Conservation (phyloP, 2,888 invertebrate species). For the Torymus tubicola region DNA sequence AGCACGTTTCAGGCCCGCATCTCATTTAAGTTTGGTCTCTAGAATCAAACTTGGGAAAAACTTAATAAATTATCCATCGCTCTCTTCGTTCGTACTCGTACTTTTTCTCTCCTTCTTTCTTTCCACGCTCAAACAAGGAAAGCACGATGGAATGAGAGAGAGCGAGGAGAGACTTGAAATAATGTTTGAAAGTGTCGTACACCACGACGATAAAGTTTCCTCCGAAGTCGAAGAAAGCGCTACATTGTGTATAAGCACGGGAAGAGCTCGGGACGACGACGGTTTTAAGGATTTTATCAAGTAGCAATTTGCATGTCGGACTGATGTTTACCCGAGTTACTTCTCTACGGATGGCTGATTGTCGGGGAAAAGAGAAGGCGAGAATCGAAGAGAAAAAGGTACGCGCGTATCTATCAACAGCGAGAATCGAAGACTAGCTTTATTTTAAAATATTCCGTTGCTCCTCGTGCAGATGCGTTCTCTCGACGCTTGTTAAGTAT, state of each 20-base stretch:
- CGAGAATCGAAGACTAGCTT: conserved; percentile 24
- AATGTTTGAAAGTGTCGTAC: conserved; percentile 26
- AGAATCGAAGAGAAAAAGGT: conserved; percentile 9
- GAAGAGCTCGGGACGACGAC: conserved; percentile 2
- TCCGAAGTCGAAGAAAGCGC: not conserved
- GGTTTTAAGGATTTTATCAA: conserved; percentile 47
- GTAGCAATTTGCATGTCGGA: conserved; percentile 46
- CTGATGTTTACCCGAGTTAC: conserved; percentile 43
- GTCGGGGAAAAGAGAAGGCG: conserved; percentile 1
- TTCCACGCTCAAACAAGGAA: no score
- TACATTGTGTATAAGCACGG: conserved; percentile 1
- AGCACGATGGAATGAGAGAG: no score
- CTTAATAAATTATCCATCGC: not conserved
- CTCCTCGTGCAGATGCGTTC: conserved; percentile 3
- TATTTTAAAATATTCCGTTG: conserved; percentile 28
- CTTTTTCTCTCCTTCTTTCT: conserved; percentile 13
- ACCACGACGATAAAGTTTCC: conserved; percentile 34
- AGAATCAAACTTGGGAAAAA: conserved; percentile 10
- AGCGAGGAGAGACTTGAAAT: conserved; percentile 28
- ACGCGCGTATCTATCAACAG: not conserved
- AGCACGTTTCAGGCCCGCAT: no score
- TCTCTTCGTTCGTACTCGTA: conserved; percentile 1
- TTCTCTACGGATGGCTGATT: conserved; percentile 24
- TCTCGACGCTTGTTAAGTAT: no score
- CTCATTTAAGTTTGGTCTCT: no score